phyloP scores from a whole-genome alignment of 2,113 vertebrate genomes.

The Columbina picui region DNA sequence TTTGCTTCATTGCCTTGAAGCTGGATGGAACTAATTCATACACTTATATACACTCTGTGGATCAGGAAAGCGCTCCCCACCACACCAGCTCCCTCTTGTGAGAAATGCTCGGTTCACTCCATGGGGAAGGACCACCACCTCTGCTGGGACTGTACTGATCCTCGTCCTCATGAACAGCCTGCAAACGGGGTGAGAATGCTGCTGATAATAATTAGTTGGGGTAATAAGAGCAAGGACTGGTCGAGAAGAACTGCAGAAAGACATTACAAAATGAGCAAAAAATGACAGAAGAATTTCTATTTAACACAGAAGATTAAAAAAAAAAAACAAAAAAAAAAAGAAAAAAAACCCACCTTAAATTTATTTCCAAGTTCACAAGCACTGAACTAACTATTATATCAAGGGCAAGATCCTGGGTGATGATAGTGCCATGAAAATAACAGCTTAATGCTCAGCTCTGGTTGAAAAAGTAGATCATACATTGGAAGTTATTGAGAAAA shows the following conservation, averaged over 20 bases:
- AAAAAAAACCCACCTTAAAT: background rate
- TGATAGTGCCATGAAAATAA: background rate
- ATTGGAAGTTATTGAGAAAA: background rate
- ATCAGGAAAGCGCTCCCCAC: background rate
- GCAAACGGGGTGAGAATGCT: fast-evolving
- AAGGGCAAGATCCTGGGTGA: background rate
- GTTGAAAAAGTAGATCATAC: background rate
- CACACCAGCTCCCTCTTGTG: background rate
- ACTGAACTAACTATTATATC: background rate
- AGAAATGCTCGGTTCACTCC: background rate
- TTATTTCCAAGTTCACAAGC: background rate
- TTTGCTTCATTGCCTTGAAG: background rate
- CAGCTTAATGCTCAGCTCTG: background rate
- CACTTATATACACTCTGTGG: fast-evolving
- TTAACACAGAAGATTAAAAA: background rate
- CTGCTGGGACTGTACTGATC: background rate
- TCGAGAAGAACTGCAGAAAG: background rate
- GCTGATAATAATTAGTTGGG: background rate
- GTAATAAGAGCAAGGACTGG: background rate
- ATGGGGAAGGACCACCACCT: background rate
- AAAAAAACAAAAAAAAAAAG: too few relatives aligned
- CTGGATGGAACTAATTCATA: background rate
- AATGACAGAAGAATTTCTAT: background rate
- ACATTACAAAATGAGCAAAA: background rate
- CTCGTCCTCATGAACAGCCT: background rate